Percentiles rank a stretch among this genome's conserved stretches.
phyloP scores from a whole-genome alignment of 1,140 invertebrate species.

The Drosophila bocki region DNA sequence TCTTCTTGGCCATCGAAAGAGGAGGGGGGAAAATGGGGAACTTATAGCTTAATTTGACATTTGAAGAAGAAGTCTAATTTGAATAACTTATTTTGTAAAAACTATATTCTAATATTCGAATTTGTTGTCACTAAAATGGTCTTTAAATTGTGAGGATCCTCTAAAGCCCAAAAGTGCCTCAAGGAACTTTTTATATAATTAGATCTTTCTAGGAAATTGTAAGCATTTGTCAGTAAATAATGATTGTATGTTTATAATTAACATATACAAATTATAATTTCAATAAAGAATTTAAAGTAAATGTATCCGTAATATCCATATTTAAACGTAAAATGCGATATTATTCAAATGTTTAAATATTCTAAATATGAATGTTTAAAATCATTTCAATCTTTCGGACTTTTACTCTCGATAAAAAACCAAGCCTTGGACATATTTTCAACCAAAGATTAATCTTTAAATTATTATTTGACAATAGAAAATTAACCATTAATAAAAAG shows the following conservation, averaged over 20 bases:
- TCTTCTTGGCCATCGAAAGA: not conserved
- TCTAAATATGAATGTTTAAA: no score
- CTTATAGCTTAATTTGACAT: not conserved
- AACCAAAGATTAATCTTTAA: not conserved
- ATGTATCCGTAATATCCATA: no score
- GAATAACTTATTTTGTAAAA: not conserved
- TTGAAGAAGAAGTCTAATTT: not conserved
- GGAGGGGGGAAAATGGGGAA: not conserved
- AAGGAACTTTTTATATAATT: not conserved
- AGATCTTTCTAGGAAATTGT: not conserved
- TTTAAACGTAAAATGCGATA: no score
- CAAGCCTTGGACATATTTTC: no score
- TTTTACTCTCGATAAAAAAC: no score
- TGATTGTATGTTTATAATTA: no score
- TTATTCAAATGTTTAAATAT: no score
- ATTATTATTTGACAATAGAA: not conserved
- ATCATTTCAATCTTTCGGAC: no score
- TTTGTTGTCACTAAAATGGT: not conserved
- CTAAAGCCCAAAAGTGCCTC: no score
- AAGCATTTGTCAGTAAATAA: not conserved
- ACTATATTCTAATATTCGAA: not conserved
- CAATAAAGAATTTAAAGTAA: no score
- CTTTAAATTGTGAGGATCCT: not conserved
- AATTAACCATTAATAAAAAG: not conserved
- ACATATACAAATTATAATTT: no score